phyloP scores from a whole-genome alignment of 2,113 vertebrate genomes.

The Caranx melampygus region DNA sequence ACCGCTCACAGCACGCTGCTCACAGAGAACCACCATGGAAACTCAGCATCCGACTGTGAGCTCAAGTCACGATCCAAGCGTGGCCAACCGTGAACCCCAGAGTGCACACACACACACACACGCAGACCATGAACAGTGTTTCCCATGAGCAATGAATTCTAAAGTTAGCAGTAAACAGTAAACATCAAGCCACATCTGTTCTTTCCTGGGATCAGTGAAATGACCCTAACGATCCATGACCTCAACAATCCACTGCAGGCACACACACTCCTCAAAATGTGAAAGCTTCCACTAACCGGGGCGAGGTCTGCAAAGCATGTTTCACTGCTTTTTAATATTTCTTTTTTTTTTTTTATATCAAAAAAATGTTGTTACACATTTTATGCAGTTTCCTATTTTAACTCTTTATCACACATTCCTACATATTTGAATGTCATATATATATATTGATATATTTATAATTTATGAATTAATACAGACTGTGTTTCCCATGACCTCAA shows the following conservation, averaged over 20 bases:
- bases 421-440: too few species aligned
- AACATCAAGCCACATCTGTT: slow-evolving; percentile 69
- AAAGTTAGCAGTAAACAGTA: slow-evolving; percentile 55
- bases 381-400: too few species aligned
- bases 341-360: too few species aligned
- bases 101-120: neutral
- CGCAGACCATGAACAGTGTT: slow-evolving; percentile 25
- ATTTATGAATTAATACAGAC: too few species aligned
- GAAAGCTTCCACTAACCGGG: too few species aligned
- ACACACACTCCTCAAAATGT: neutral
- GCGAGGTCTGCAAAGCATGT: too few species aligned
- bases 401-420: too few species aligned
- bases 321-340: too few species aligned
- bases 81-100: slow-evolving; percentile 26
- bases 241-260: neutral
- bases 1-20: slow-evolving; percentile 2
- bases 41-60: slow-evolving; percentile 13
- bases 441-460: too few species aligned
- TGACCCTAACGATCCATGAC: slow-evolving; percentile 18
- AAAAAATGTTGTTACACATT: too few species aligned
- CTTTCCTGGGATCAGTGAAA: slow-evolving; percentile 40
- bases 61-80: slow-evolving; percentile 42
- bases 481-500: too few species aligned
- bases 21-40: slow-evolving; percentile 13
- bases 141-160: slow-evolving; percentile 57